Evolutionary conservation across 2,113 vertebrate genomes (phyloP), one percentile per base, ranked within the genome.

Genomic region (Megaceryle torquata): DNA sequence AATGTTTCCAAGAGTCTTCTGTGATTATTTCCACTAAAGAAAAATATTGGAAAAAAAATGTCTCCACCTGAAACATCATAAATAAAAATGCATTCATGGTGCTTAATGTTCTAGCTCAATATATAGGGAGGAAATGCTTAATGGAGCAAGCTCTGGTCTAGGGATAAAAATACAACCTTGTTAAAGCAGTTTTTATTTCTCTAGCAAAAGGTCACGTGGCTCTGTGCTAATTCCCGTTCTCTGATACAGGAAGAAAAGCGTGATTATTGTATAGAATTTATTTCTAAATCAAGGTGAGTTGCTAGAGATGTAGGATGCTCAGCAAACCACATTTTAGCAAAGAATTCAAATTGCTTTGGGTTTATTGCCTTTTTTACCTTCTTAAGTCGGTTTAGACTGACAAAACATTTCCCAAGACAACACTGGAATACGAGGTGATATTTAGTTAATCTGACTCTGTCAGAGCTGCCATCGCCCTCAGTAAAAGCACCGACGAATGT

Each of bases 271-370:
- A 28, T 51, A 69, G 39, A 87, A 81, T 93, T 84, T 91, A 76
- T 91, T 94, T 93, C 83, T 91, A 91, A 95, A 93, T 87, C 94
- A 97, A 97, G 82, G 89, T 37, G n/a, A 71, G 44, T 54, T 96
- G n/a, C 46, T 75, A 77, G 85, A 84, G 88, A 82, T 69, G 89
- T 77, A 96, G 61, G 63, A 89, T 84, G 93, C 54, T 92, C 89
- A 96, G 84, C 68, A 95, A 91, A 90, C 65, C 15, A 1, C 80
- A 82, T 74, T 92, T 91, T 80, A 88, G 91, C 96, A 86, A 64
- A 75, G 15, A 97, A 93, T 91, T 93, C 51, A 91, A 92, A 96
- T 88, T 15, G 44, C 61, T 95, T 92, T 67, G 37, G 2, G 74
- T 93, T 95, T 83, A 91, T 64, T 72, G 33, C 25, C 9, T 65